A percentile compares a stretch with the other conserved stretches of the same genome.
Conservation (phyloP, 92 coral and sea anemone genomes). For the Muricea muricata region DNA sequence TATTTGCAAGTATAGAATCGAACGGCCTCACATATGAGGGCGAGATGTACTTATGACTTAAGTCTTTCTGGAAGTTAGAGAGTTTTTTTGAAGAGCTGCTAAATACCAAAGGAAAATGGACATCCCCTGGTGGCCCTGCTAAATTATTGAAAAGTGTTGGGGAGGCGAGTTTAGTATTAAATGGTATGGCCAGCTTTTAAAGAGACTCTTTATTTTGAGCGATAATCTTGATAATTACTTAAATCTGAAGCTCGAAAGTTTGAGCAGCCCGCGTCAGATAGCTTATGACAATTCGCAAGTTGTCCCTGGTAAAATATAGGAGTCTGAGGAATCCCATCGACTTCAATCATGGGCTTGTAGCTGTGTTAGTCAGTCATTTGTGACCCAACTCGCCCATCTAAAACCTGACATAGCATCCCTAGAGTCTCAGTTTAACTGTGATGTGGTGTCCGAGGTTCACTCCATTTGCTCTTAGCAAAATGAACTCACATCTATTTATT, state of each 20-base stretch:
- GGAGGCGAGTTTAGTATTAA: slow-evolving; percentile 13
- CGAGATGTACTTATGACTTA: slow-evolving; percentile 3
- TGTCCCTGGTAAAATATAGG: too few species aligned
- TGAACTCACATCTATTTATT: too few species aligned
- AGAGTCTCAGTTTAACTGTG: neutral
- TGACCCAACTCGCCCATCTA: neutral
- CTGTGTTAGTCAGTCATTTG: neutral
- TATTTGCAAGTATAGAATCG: neutral
- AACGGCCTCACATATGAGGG: slow-evolving; percentile 21
- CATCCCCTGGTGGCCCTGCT: slow-evolving; percentile 20
- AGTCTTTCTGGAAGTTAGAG: neutral
- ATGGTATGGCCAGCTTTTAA: slow-evolving; percentile 29
- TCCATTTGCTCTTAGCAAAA: neutral
- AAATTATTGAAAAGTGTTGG: slow-evolving; percentile 17
- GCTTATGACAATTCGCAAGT: neutral
- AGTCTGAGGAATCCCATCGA: too few species aligned
- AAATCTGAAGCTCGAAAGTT: slow-evolving; percentile 2
- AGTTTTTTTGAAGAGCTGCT: slow-evolving; percentile 16
- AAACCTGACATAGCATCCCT: neutral
- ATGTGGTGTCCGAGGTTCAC: neutral
- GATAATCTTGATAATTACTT: neutral
- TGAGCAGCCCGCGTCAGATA: neutral
- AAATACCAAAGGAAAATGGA: slow-evolving; percentile 30
- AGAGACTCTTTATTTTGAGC: neutral
- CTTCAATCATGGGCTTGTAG: neutral